phyloP scores from a whole-genome alignment of 1,140 invertebrate species.

The Augochlora pura region DNA sequence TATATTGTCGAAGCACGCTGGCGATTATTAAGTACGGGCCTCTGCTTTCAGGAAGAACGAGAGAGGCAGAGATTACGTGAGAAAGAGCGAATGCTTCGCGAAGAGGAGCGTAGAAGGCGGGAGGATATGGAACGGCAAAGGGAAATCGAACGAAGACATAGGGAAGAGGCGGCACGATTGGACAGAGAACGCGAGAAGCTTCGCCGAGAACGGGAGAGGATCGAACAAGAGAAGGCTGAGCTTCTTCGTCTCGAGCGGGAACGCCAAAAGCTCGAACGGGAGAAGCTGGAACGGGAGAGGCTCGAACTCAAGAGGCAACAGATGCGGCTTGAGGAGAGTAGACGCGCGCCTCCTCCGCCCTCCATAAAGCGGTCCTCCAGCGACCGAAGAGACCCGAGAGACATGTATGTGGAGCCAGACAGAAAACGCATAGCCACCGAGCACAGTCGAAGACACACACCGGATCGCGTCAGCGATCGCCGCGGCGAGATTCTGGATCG shows the following conservation, averaged over 20 bases:
- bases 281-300: slow-evolving; percentile 90
- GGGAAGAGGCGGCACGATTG: slow-evolving; percentile 89
- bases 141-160: slow-evolving; percentile 89
- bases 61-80: slow-evolving; percentile 89
- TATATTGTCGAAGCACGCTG: no score
- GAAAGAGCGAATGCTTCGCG: slow-evolving; percentile 87
- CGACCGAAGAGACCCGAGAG: slow-evolving; percentile 74
- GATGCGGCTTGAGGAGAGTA: slow-evolving; percentile 79
- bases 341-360: slow-evolving; percentile 74
- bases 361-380: slow-evolving; percentile 73
- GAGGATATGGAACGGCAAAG: slow-evolving; percentile 86
- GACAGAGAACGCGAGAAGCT: slow-evolving; percentile 90
- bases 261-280: slow-evolving; percentile 89
- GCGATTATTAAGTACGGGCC: neutral
- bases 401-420: slow-evolving; percentile 74
- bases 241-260: slow-evolving; percentile 89
- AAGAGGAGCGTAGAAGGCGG: slow-evolving; percentile 87
- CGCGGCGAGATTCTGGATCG: slow-evolving; percentile 73
- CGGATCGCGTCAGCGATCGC: slow-evolving; percentile 72
- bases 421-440: slow-evolving; percentile 74
- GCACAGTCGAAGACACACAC: slow-evolving; percentile 73
- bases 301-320: slow-evolving; percentile 90
- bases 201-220: slow-evolving; percentile 86
- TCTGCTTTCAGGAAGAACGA: slow-evolving; percentile 83
- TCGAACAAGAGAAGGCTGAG: slow-evolving; percentile 91